Evolutionary conservation across 2,888 invertebrate species (phyloP).

Genomic region (Nysson spinosus): DNA sequence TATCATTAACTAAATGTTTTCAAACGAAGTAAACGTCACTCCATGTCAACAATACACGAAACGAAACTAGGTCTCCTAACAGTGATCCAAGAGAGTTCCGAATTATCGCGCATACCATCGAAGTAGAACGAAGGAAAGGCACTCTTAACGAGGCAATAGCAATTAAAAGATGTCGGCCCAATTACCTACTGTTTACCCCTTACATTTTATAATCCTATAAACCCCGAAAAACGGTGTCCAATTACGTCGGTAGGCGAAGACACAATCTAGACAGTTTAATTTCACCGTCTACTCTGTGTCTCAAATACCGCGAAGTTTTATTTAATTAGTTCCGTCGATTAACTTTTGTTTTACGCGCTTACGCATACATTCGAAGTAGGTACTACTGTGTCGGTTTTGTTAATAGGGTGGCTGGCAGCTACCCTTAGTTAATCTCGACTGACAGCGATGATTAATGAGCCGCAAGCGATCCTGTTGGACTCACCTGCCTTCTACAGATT

Average conservation of each 20-base stretch:
- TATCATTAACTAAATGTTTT: no score
- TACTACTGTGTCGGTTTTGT: conserved; percentile 51
- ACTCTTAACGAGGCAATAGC: no score
- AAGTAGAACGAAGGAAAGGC: no score
- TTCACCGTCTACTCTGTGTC: conserved; percentile 12
- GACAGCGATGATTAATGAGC: conserved; percentile 60
- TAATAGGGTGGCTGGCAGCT: conserved; percentile 51
- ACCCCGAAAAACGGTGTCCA: background rate
- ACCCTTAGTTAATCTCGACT: conserved; percentile 54
- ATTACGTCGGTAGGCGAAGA: no score
- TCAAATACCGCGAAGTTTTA: conserved; percentile 35
- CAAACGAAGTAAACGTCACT: no score
- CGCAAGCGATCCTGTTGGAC: conserved; percentile 39
- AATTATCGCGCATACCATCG: no score
- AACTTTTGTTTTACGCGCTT: conserved; percentile 34
- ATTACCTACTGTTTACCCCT: no score
- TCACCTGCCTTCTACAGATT: conserved; percentile 56
- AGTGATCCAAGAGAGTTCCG: no score
- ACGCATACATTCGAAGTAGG: conserved; percentile 6
- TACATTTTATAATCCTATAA: background rate
- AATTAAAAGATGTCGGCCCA: no score
- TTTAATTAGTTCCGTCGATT: conserved; percentile 58
- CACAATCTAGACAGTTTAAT: conserved; percentile 25
- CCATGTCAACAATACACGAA: no score
- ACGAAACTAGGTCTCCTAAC: no score